These are phyloP conservation scores for Drosophila ananassae DNA, from an alignment of 1,140 invertebrate species.

Conservation along the genomic window DNA sequence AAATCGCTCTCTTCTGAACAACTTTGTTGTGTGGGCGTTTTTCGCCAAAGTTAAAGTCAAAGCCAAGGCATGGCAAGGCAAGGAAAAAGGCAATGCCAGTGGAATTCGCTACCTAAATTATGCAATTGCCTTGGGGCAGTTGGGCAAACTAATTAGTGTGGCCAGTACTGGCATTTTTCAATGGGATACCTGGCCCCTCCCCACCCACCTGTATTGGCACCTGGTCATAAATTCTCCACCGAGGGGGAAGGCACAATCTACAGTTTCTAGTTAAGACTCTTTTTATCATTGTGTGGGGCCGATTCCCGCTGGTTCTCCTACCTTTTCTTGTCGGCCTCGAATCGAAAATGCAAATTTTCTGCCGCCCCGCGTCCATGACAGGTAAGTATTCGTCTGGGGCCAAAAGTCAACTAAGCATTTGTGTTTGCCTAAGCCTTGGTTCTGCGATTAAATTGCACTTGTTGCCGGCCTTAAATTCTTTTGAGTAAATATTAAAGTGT, in stretches of 20 bases:
- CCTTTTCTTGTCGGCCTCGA: background rate
- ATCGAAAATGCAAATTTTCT: conserved; percentile 17
- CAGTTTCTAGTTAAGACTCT: conserved; percentile 66
- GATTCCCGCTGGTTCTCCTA: conserved; percentile 35
- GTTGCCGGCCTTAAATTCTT: background rate
- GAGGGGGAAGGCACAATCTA: conserved; percentile 31
- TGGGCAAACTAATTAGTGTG: conserved; percentile 76
- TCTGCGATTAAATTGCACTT: conserved; percentile 4
- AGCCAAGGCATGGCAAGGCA: background rate
- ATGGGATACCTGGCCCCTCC: background rate
- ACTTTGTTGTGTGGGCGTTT: conserved; percentile 68
- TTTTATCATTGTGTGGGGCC: conserved; percentile 63
- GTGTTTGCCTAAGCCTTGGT: conserved; percentile 2
- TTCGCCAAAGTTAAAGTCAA: conserved; percentile 9
- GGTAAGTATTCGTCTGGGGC: conserved; percentile 8
- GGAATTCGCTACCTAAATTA: conserved; percentile 75
- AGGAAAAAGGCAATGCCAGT: background rate
- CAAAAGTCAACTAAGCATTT: conserved; percentile 8
- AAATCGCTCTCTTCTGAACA: conserved; percentile 35
- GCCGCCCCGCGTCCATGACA: background rate
- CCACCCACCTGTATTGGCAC: conserved; percentile 35
- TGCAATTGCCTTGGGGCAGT: conserved; percentile 56
- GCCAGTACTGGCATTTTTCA: conserved; percentile 43
- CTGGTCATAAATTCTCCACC: conserved; percentile 36
- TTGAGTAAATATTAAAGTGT: background rate